Evolutionary conservation across 2,797 vertebrate genomes (phyloP).

Genomic region (Megaceryle alcyon): DNA sequence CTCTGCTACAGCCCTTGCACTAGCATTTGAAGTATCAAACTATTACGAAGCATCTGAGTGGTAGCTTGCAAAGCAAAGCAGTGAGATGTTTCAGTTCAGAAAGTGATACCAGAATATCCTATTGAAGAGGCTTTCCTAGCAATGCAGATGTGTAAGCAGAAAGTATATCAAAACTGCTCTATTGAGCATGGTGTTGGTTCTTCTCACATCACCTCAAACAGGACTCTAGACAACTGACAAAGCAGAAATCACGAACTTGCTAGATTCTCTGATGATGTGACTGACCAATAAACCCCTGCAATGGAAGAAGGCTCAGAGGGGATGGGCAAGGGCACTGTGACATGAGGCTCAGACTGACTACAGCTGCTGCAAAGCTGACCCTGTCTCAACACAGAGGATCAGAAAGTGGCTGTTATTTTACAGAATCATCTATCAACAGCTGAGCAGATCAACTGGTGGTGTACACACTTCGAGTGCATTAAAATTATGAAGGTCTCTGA

Average conservation of each 20-base stretch:
- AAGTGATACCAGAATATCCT: not conserved
- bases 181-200: not conserved
- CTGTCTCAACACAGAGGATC: not conserved
- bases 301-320: not conserved
- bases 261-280: not conserved
- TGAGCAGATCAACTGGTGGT: not conserved
- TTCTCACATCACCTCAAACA: not conserved
- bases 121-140: not conserved
- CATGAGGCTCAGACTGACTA: not conserved
- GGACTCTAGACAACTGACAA: not conserved
- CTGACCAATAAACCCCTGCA: not conserved
- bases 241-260: not conserved
- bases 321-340: not conserved
- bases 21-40: not conserved
- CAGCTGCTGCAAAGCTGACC: not conserved
- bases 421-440: not conserved
- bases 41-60: not conserved
- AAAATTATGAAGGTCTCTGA: not conserved
- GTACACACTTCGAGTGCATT: rapidly evolving
- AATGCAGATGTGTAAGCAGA: not conserved
- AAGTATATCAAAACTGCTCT: not conserved
- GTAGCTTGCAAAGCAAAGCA: not conserved
- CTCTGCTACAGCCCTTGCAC: not conserved
- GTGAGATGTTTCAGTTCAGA: not conserved
- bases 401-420: not conserved